Evolutionary conservation across 2,888 invertebrate genomes (phyloP).

Genomic region (Dichetophora obliterata): DNA sequence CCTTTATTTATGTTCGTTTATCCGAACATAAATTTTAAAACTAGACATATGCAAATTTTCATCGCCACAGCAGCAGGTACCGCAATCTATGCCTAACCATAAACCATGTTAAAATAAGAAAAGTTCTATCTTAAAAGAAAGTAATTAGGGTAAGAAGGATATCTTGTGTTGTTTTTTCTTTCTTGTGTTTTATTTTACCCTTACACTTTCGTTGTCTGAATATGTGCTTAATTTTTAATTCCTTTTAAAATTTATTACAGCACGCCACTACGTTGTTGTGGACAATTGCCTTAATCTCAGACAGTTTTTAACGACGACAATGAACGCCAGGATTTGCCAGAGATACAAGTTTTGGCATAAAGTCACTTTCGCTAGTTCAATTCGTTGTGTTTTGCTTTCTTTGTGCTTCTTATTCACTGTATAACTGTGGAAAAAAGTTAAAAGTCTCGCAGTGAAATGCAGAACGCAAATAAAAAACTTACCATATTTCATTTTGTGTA

Average conservation of each 20-base stretch:
- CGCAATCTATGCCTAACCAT: no score
- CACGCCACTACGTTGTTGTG: constrained; percentile 47
- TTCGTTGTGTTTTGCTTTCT: constrained; percentile 34
- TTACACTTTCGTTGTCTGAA: not conserved
- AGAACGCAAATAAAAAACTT: constrained; percentile 14
- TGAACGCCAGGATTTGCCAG: constrained; percentile 26
- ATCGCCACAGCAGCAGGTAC: no score
- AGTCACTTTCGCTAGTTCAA: constrained; percentile 35
- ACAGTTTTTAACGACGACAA: constrained; percentile 45
- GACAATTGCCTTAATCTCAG: constrained; percentile 61
- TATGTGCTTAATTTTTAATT: constrained; percentile 63
- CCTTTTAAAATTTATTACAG: constrained; percentile 61
- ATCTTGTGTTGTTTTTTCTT: constrained; percentile 29
- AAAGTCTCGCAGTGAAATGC: not conserved
- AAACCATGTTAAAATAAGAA: not conserved
- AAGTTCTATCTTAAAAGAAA: constrained; percentile 37
- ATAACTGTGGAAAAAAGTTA: no score
- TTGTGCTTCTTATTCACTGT: not conserved
- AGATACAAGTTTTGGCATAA: constrained; percentile 17
- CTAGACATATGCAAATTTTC: not conserved
- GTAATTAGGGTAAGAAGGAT: constrained; percentile 33
- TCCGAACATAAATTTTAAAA: constrained; percentile 6
- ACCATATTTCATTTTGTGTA: constrained; percentile 48
- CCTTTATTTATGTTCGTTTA: not conserved
- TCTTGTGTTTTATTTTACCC: constrained; percentile 31